Evolutionary conservation across 2,888 invertebrate genomes (phyloP), one percentile per base, ranked within the genome.

Genomic region (Cryptus viduatorius): DNA sequence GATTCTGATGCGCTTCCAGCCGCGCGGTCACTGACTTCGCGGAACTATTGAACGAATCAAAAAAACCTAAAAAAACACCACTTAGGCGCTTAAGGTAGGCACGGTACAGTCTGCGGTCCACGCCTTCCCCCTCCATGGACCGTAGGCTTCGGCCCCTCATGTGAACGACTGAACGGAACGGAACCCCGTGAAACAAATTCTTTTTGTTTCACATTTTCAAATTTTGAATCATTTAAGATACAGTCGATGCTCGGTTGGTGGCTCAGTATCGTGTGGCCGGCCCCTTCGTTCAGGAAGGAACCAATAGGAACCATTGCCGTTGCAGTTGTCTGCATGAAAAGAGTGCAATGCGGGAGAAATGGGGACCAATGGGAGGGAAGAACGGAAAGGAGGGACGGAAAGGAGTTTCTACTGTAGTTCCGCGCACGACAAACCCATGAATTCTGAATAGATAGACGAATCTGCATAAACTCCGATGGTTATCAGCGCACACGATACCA

Each of bases 1-100:
- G 19, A 56, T 19, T 56, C 12, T 8, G 56, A 19, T 56, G 56
- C 56, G 19, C 56, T 56, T 56, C 56, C 19, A 16, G 56, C 37
- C 37, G 37, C 37, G 56, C 19, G 19, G 56, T 56, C 56, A 56
- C 56, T 56, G 56, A 56, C 56, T 56, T 56, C 56, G 56, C 24
- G 56, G 56, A 56, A 56, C 19, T 8, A 16, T 19, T 16, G 12
- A 19, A 56, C 24, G 24, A 24, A 3, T 19, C 8, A 12, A 56
- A 16, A 3, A 24, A 56, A 53, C 14, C 10, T 16, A 50, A n/a
- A 50, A 16, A 16, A 50, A 4, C 50, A 7, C 53, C 53, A 53
- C 56, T 19, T 10, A 19, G 1, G 56, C 4, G 24, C n/a, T 56
- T 56, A 56, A 56, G 56, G 56, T 56, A 56, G 56, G 19, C 56